Evolutionary conservation across 2,797 vertebrate species (phyloP).

Genomic region (Syndactyla subalaris): DNA sequence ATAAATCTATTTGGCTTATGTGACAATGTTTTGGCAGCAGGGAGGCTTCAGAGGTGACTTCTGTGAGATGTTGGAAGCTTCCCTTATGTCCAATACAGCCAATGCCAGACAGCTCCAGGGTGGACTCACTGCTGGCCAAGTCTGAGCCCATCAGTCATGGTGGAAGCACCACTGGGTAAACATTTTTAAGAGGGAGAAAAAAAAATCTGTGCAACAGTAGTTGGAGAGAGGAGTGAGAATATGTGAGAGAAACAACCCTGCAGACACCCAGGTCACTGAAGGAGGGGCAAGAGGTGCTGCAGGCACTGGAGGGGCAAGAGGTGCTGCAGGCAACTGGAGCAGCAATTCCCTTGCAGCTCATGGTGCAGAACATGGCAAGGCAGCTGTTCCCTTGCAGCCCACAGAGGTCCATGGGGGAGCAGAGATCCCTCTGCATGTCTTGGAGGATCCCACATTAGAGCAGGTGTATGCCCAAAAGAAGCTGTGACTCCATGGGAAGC

Average conservation of each 20-base stretch:
- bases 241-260: neutral
- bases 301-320: neutral
- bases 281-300: fast-evolving
- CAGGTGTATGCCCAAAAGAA: neutral
- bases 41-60: neutral
- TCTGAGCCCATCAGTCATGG: neutral
- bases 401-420: neutral
- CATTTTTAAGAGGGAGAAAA: neutral
- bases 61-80: neutral
- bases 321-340: neutral
- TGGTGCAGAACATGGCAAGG: neutral
- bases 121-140: fast-evolving
- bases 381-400: neutral
- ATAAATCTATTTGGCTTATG: neutral
- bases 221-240: neutral
- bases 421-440: neutral
- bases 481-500: neutral
- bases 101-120: neutral
- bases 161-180: neutral
- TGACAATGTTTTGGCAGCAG: neutral
- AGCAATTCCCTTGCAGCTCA: neutral
- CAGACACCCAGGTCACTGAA: neutral
- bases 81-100: too few relatives aligned
- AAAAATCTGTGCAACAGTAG: neutral
- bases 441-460: fast-evolving